Percentiles rank a stretch among this genome's conserved stretches.
These are phyloP conservation scores for Platyura marginata DNA, from an alignment of 1,140 invertebrate genomes.

Conservation along the genomic window DNA sequence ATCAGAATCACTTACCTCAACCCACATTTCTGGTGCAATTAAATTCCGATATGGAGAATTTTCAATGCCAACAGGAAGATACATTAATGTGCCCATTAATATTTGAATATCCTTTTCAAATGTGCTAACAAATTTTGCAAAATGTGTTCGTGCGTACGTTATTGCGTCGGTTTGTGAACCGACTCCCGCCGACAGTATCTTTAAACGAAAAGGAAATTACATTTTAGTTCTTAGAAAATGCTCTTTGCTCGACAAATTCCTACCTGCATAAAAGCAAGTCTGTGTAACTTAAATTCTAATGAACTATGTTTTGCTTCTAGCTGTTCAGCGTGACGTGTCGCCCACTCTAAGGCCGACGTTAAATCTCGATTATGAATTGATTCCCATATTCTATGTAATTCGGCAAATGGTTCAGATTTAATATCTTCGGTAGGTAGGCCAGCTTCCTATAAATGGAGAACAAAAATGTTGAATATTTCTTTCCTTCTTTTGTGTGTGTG, in stretches of 20 bases:
- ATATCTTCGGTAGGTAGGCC: slow-evolving; percentile 45
- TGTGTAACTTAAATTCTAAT: slow-evolving; percentile 75
- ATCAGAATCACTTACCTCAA: slow-evolving; percentile 25
- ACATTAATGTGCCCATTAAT: slow-evolving; percentile 76
- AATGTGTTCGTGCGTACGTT: slow-evolving; percentile 65
- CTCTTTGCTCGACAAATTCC: too few species aligned
- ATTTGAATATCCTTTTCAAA: slow-evolving; percentile 77
- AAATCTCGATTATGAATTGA: slow-evolving; percentile 59
- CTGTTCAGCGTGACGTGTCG: slow-evolving; percentile 37
- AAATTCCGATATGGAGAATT: slow-evolving; percentile 68
- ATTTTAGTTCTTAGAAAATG: too few species aligned
- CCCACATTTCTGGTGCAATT: slow-evolving; percentile 61
- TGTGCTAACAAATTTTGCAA: slow-evolving; percentile 61
- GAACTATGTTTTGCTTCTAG: slow-evolving; percentile 47
- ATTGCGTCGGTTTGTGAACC: slow-evolving; percentile 39
- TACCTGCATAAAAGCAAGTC: slow-evolving; percentile 29
- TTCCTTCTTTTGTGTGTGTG: too few species aligned
- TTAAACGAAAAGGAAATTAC: neutral
- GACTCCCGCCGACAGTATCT: slow-evolving; percentile 15
- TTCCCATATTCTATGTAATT: slow-evolving; percentile 69
- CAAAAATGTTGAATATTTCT: too few species aligned
- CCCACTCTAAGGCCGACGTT: slow-evolving; percentile 62
- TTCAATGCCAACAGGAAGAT: slow-evolving; percentile 56
- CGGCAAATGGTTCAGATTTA: slow-evolving; percentile 64
- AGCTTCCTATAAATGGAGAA: slow-evolving; percentile 53